Evolutionary conservation across 2,888 invertebrate genomes (phyloP), one percentile per base, ranked within the genome.

Genomic region (Stramonita haemastoma): DNA sequence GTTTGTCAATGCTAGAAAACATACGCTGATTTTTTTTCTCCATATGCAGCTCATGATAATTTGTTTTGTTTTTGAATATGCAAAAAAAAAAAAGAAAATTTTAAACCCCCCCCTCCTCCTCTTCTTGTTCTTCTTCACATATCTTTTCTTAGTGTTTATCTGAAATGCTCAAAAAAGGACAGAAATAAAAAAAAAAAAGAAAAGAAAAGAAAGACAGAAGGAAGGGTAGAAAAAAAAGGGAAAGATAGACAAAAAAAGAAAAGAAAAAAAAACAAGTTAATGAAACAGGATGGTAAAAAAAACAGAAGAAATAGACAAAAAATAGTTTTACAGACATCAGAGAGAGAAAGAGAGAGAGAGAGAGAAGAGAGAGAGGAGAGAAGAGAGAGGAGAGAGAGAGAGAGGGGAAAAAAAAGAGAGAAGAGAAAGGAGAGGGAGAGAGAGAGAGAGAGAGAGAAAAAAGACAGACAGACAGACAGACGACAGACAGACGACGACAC

Each of bases 371-470:
- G n/a, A 26, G 26, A 26, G n/a, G 73, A 73, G 73, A 73, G 73
- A 73, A 73, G 73, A 26, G 73, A 29, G 73, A 29, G 73, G 11
- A 73, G 73, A 73, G 73, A 73, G 73, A 73, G 73, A 73, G 73
- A 73, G 73, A 73, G 73, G n/a, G 73, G n/a, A n/a, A n/a, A 2
- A n/a, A n/a, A 73, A n/a, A 73, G 73, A 73, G 73, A 73, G 73
- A 73, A 26, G 5, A 5, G 26, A 22, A 22, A 5, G 26, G 73
- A 73, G 22, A 73, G 73, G n/a, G 73, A 73, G 73, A 73, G 73
- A n/a, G 73, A 73, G 73, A 73, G 73, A 73, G 73, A 73, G 73
- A 73, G 73, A 73, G n/a, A 73, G 73, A 29, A n/a, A 11, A 73
- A 13, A n/a, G 73, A 8, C 0, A 73, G 73, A 73, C n/a, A 73